Base-by-base conservation (phyloP, 2,797 vertebrate species). In the Thunnus albacares region DNA sequence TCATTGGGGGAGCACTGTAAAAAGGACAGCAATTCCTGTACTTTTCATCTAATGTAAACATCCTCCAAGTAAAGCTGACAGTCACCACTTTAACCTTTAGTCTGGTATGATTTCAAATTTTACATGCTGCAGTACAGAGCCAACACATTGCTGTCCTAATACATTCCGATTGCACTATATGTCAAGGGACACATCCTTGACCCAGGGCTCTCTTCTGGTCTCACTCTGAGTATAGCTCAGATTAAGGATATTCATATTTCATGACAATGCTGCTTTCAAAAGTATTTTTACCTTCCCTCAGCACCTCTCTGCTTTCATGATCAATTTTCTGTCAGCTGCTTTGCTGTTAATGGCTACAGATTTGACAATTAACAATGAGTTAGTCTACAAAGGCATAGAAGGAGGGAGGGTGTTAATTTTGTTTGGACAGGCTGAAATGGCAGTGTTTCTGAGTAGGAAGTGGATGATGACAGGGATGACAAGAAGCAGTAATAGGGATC, bases 131-230 rank as follows among this genome's bases (percentile, higher is more conserved):
- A 52, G 24, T 67, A 47, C 20, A 70, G 62, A 66, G 49, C 60
- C 52, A 67, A 56, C 47, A 64, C 28, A 2, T 58, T 49, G 55
- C 57, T 70, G 22, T 33, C 56, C 68, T 73, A 58, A 87, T 60
- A 56, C 60, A 65, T 66, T 77, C 6, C 75, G 84, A 84, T 69
- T 73, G 51, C 24, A 14, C 69, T 52, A 60, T 77, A 81, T 79
- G 58, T 80, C 77, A 75, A 62, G 75, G 65, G 65, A 78, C 58
- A 82, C 56, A 75, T 82, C 55, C 65, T 72, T 79, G 69, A 86
- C 69, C 66, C 28, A 45, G 4, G 60, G 69, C 59, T 81, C 35
- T 76, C 43, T 62, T 71, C 63, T 57, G 38, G 28, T 75, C 53
- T 80, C 28, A 53, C 49, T 71, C 7, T 61, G 43, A 79, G 43